These are phyloP conservation scores for Agrotis puta DNA, from an alignment of 2,888 invertebrate species.

Conservation along the genomic window DNA sequence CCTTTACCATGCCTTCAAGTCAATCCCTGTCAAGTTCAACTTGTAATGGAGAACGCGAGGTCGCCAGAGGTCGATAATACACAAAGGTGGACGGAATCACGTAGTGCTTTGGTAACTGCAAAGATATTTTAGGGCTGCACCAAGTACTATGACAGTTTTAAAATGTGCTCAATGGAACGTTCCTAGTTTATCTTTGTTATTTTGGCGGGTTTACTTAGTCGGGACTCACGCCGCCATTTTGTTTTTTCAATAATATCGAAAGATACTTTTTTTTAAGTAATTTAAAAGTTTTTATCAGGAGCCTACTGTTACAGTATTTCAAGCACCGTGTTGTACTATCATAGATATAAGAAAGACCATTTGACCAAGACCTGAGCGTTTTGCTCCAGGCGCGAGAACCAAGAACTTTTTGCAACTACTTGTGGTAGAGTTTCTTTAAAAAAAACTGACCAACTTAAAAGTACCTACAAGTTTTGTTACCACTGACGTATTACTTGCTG, in stretches of 20 bases:
- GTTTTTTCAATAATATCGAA: no score
- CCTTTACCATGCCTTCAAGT: conserved; percentile 60
- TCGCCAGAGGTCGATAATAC: conserved; percentile 61
- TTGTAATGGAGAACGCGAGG: conserved; percentile 67
- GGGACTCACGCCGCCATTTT: no score
- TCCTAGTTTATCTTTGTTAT: background rate
- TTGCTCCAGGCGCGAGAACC: no score
- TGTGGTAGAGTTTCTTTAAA: background rate
- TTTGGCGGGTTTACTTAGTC: background rate
- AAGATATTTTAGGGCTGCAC: conserved; percentile 51
- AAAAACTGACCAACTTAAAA: background rate
- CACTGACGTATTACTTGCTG: background rate
- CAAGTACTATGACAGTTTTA: background rate
- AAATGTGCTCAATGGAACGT: no score
- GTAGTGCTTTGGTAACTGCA: conserved; percentile 50
- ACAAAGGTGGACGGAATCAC: conserved; percentile 59
- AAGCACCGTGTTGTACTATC: no score
- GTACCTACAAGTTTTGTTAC: background rate
- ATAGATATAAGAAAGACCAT: no score
- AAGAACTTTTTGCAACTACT: no score
- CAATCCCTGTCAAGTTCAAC: conserved; percentile 69
- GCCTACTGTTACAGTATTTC: no score
- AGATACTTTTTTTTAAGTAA: no score
- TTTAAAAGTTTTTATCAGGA: no score
- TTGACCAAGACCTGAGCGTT: no score